phyloP scores from a whole-genome alignment of 2,888 invertebrate genomes.

The Ormia ochracea region DNA sequence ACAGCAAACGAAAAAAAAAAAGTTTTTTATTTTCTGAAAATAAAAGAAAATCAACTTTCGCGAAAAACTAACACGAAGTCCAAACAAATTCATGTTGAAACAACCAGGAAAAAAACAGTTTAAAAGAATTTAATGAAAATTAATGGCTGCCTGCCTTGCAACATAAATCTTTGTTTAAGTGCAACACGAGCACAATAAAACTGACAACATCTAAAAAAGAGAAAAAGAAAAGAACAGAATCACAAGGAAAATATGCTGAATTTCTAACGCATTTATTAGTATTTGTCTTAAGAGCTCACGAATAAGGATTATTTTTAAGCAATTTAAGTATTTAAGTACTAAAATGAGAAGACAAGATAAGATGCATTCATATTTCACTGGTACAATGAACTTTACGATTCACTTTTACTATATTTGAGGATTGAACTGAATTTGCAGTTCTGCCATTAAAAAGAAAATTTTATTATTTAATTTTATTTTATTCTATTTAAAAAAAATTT shows the following conservation, averaged over 20 bases:
- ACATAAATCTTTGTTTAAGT: constrained; percentile 69
- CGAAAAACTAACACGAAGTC: constrained; percentile 5
- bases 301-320: not conserved
- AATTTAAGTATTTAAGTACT: not conserved
- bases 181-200: constrained; percentile 56
- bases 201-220: constrained; percentile 1
- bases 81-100: not conserved
- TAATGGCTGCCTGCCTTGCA: constrained; percentile 68
- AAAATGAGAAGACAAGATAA: not conserved
- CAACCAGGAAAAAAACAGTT: not conserved
- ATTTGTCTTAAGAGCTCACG: not conserved
- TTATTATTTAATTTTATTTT: no score
- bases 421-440: no score
- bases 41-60: not conserved
- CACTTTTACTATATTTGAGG: no score
- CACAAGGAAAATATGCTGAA: not conserved
- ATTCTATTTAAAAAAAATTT: no score
- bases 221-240: not conserved
- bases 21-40: not conserved
- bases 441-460: no score
- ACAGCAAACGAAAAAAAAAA: not conserved
- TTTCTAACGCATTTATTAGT: constrained; percentile 19
- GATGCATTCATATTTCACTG: not conserved
- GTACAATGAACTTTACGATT: not conserved
- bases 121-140: constrained; percentile 66